Evolutionary conservation across 2,113 vertebrate species (phyloP).

Genomic region (Ginglymostoma cirratum): DNA sequence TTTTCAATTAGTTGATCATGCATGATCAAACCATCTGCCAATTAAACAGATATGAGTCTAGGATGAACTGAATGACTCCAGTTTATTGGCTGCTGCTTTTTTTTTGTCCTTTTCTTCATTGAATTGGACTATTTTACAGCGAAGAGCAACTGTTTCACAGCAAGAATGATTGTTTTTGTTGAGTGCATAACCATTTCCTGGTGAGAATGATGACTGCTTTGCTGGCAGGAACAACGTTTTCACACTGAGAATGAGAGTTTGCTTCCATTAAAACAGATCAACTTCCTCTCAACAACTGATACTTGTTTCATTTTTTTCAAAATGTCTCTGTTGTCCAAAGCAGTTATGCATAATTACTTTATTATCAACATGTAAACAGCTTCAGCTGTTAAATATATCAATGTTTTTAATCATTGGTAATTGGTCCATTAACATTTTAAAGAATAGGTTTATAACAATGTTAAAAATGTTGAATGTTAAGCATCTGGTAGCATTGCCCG

Average conservation of each 20-base stretch:
- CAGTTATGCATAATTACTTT: neutral
- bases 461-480: neutral
- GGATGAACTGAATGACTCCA: neutral
- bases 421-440: neutral
- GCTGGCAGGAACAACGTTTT: constrained; percentile 10
- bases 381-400: constrained; percentile 8
- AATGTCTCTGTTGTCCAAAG: constrained; percentile 4
- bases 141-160: constrained; percentile 34
- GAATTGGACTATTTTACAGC: constrained; percentile 19
- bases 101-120: constrained; percentile 14
- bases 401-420: neutral
- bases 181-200: constrained; percentile 20
- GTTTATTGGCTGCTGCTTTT: constrained; percentile 11
- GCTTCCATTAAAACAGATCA: constrained; percentile 20
- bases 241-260: constrained; percentile 25
- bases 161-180: constrained; percentile 35
- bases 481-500: neutral
- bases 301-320: neutral
- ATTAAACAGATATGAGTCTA: constrained; percentile 15
- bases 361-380: neutral
- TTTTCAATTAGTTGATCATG: constrained; percentile 26
- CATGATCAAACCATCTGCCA: constrained; percentile 32
- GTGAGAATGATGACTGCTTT: constrained; percentile 36
- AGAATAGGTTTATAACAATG: neutral
- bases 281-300: constrained; percentile 21